These are phyloP conservation scores for Rana temporaria DNA, from an alignment of 2,113 vertebrate species.

Conservation along the genomic window DNA sequence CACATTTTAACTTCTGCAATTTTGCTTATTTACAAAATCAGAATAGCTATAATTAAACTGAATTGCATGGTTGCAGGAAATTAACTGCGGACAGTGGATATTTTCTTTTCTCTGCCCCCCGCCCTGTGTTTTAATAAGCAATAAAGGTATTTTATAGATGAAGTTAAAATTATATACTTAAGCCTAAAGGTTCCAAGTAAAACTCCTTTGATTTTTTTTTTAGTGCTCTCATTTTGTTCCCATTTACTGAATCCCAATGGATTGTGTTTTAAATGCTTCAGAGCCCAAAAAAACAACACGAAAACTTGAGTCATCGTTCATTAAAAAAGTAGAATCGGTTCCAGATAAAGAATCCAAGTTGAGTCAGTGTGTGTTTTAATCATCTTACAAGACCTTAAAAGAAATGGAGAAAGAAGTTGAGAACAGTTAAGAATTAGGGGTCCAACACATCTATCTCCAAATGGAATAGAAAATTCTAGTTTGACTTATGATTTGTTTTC, in stretches of 20 bases:
- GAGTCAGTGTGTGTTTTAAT: conserved; percentile 16
- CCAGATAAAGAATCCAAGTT: conserved; percentile 16
- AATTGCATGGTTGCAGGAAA: neutral
- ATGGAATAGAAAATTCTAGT: conserved; percentile 2
- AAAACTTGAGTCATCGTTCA: conserved; percentile 39
- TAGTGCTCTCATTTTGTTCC: neutral
- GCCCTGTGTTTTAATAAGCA: neutral
- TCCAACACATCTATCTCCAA: conserved; percentile 19
- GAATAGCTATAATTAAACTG: neutral
- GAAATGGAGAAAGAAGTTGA: neutral
- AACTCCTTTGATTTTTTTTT: conserved; percentile 29
- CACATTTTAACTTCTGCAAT: neutral
- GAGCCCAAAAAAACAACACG: conserved; percentile 10
- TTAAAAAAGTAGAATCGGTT: conserved; percentile 31
- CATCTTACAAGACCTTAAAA: conserved; percentile 15
- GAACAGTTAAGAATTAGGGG: neutral
- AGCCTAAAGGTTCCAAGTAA: conserved; percentile 9
- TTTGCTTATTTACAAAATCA: neutral
- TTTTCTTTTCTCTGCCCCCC: neutral
- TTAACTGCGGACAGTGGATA: neutral
- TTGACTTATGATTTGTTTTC: neutral
- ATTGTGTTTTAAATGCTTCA: conserved; percentile 12
- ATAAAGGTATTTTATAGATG: conserved; percentile 22
- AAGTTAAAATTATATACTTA: conserved; percentile 10
- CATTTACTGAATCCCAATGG: neutral